Conservation (phyloP, 2,888 invertebrate species). For the Zhengitettix transpicula region DNA sequence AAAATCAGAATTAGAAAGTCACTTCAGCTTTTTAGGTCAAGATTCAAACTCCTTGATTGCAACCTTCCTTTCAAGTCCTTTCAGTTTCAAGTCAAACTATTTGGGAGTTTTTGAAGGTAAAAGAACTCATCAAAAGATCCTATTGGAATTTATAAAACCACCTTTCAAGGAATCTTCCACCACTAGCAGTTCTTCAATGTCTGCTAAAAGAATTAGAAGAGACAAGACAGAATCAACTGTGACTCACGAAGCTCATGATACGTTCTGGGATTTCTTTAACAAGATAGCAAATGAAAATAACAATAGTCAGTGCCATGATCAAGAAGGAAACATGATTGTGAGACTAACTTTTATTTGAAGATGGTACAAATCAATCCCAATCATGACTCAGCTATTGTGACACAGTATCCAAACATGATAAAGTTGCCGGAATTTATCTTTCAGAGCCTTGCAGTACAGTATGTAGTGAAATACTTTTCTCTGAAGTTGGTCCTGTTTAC, state of each 20-base stretch:
- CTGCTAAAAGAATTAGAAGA: background rate
- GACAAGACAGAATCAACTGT: background rate
- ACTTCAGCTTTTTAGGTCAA: background rate
- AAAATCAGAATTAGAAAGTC: background rate
- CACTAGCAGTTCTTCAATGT: background rate
- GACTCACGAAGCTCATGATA: conserved; percentile 12
- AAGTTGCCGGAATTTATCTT: background rate
- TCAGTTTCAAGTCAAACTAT: background rate
- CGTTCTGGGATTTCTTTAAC: conserved; percentile 15
- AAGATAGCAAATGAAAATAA: too few species aligned
- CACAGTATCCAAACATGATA: background rate
- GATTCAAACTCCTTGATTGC: background rate
- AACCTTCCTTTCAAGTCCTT: background rate
- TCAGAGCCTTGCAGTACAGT: background rate
- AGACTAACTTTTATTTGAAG: background rate
- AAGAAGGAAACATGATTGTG: background rate
- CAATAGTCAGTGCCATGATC: conserved; percentile 5
- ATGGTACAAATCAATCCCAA: background rate
- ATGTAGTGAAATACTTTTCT: background rate
- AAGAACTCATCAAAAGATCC: background rate
- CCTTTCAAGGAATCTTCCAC: background rate
- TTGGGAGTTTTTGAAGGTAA: background rate
- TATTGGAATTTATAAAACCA: background rate
- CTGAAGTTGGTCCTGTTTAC: background rate
- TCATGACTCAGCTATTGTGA: background rate